Percentiles rank a stretch among this genome's conserved stretches.
phyloP scores from a whole-genome alignment of 2,113 vertebrate genomes.

The Ifrita kowaldi region DNA sequence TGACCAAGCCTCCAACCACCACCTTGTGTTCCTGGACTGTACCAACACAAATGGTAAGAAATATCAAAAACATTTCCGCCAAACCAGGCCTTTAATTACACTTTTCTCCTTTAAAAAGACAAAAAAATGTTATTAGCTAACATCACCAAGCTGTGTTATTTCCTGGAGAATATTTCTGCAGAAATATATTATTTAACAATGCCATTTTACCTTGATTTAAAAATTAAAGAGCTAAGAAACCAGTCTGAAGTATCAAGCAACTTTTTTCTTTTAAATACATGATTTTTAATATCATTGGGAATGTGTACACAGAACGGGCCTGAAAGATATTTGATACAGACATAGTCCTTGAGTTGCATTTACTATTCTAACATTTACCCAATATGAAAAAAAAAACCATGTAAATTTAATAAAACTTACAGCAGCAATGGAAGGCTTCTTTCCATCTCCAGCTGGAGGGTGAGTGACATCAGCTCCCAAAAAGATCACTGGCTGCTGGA shows the following conservation, averaged over 20 bases:
- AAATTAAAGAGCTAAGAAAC: background rate
- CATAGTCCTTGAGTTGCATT: background rate
- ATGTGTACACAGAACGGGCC: background rate
- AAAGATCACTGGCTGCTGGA: slow-evolving; percentile 99
- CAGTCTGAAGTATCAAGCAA: background rate
- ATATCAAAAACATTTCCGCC: background rate
- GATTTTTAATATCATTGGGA: background rate
- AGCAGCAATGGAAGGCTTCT: slow-evolving; percentile 98
- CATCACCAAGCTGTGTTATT: background rate
- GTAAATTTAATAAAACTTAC: slow-evolving; percentile 71
- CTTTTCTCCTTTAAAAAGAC: background rate
- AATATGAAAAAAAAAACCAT: background rate
- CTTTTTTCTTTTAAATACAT: background rate
- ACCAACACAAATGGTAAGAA: background rate
- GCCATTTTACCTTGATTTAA: background rate
- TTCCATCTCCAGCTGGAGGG: slow-evolving; percentile 96
- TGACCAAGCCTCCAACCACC: background rate
- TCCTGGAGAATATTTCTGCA: background rate
- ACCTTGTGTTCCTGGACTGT: background rate
- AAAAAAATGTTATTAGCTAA: background rate
- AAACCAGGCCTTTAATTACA: background rate
- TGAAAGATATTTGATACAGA: background rate
- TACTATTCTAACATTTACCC: background rate
- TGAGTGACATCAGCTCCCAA: slow-evolving; percentile 98
- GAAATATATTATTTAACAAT: background rate